A percentile compares a stretch with the other conserved stretches of the same genome.
Conservation (phyloP, 2,797 vertebrate species). For the Malurus leucopterus region DNA sequence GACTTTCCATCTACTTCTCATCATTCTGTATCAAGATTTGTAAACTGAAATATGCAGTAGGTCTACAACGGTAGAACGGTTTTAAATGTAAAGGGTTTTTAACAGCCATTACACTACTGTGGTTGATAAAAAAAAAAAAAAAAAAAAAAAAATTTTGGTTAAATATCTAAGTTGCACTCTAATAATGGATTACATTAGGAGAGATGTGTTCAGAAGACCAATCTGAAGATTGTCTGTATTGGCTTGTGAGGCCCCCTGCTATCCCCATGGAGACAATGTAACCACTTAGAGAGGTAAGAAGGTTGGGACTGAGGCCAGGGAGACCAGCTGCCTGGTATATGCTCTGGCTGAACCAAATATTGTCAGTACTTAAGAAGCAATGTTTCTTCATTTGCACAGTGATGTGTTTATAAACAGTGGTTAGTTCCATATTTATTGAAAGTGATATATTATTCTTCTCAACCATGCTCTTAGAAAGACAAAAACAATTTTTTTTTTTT, state of each 20-base stretch:
- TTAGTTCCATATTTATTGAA: neutral
- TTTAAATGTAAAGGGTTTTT: neutral
- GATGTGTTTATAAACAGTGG: neutral
- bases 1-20: neutral
- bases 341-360: neutral
- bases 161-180: conserved; percentile 8
- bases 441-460: neutral
- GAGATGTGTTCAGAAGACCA: conserved; percentile 26
- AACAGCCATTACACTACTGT: neutral
- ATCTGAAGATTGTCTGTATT: conserved; percentile 6
- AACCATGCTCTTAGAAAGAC: neutral
- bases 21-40: neutral
- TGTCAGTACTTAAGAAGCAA: neutral
- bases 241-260: neutral
- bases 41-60: neutral
- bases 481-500: neutral
- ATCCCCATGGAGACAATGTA: neutral
- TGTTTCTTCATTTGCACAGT: conserved; percentile 1
- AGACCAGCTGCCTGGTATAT: neutral
- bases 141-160: neutral
- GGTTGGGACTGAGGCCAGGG: neutral
- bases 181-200: conserved; percentile 8
- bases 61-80: neutral
- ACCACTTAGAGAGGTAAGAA: neutral
- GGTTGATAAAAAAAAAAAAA: neutral